Evolutionary conservation across 2,113 vertebrate genomes (phyloP).

Genomic region (Oryzias curvinotus): DNA sequence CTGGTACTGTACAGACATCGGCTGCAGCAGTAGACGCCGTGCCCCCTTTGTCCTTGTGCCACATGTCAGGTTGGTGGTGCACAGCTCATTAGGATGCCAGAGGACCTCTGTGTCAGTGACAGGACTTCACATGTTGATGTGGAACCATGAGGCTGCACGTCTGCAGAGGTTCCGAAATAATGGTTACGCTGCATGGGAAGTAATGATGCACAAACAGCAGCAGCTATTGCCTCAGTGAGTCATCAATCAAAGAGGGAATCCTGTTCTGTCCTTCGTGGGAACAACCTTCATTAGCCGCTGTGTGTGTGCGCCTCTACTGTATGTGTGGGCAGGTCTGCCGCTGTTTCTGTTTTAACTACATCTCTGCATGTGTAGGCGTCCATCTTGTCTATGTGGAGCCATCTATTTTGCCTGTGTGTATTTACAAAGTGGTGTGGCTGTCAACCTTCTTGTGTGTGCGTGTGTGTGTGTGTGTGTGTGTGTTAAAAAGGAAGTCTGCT

Average conservation of each 20-base stretch:
- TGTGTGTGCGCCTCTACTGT: conserved; percentile 18
- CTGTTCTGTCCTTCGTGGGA: conserved; percentile 49
- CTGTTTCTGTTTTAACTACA: conserved; percentile 22
- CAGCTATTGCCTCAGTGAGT: conserved; percentile 50
- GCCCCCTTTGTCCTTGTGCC: conserved; percentile 68
- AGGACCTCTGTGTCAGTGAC: conserved; percentile 18
- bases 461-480: neutral
- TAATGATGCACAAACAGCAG: conserved; percentile 54
- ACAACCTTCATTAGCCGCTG: conserved; percentile 62
- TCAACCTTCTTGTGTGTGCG: conserved; percentile 7
- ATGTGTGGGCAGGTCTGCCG: conserved; percentile 1
- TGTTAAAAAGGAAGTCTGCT: neutral
- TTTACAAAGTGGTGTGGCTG: conserved; percentile 8
- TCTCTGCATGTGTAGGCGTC: conserved; percentile 28
- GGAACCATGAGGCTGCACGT: conserved; percentile 5
- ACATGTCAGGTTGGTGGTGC: conserved; percentile 53
- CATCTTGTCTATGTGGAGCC: conserved; percentile 22
- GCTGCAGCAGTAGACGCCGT: conserved; percentile 25
- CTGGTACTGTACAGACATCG: conserved; percentile 11
- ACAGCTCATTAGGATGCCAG: conserved; percentile 49
- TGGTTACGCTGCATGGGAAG: conserved; percentile 26
- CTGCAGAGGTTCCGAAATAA: conserved; percentile 32
- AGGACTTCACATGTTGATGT: conserved; percentile 23
- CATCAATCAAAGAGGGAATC: conserved; percentile 69
- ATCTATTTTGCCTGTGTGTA: conserved; percentile 25